Base-by-base conservation (phyloP, 2,113 vertebrate genomes). In the Bubo blakistoni region DNA sequence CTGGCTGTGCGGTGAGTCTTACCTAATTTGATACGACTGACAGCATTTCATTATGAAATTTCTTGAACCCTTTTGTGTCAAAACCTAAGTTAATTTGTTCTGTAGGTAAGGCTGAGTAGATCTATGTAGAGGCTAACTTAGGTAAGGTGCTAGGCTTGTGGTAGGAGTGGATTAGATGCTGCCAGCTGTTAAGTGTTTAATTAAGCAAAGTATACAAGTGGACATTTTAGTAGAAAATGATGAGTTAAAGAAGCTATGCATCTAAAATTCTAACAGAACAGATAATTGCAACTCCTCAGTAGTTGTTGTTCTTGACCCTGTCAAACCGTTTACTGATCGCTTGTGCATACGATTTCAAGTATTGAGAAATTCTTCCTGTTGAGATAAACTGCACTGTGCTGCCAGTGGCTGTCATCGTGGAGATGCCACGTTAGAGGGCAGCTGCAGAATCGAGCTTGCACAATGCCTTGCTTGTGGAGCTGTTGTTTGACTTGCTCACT, bases 391-490 rank as follows among this genome's bases (percentile, higher is more conserved):
- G 36, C 4, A 0, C 72, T 20, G 62, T 69, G 77, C 72, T 91
- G 92, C 69, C 85, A 42, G 51, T 58, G 81, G 52, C 79, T 9
- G 2, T 67, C 88, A 55, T 58, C 1, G 4, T 3, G 59, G 79
- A n/a, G 81, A 30, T 96, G 92, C 95, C 88, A 76, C 0, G 24
- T 67, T 80, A 42, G 29, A 42, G 92, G 94, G 81, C 94, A 96
- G 95, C 94, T 95, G 96, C 40, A 10, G 73, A 51, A 29, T 16
- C 2, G 6, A 2, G 65, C 94, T 97, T 96, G 96, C 94, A 94
- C 94, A 97, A 96, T 89, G 88, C 95, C 21, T 21, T 24, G 80
- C 96, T 95, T 96, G 86, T 92, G 90, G 82, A 77, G 91, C 94
- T 72, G 66, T 58, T 84, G 84, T 92, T 92, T 38, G 88, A 92